Evolutionary conservation across 1,140 invertebrate species (phyloP).

Genomic region (Mesaphorura yosii): DNA sequence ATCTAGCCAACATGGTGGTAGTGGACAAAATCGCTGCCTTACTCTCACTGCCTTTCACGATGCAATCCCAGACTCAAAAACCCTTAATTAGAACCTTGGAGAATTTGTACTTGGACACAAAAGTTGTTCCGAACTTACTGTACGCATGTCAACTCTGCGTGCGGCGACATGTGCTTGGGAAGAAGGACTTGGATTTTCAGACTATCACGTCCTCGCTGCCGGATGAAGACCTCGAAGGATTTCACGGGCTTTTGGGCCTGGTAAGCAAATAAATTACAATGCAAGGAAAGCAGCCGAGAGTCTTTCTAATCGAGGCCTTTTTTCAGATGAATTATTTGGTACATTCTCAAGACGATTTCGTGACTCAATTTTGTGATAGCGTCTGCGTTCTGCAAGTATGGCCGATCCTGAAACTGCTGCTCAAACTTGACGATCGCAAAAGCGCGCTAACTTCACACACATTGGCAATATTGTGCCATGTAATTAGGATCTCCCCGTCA

Average conservation of each 20-base stretch:
- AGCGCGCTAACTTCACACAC: constrained; percentile 50
- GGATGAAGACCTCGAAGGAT: constrained; percentile 20
- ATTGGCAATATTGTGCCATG: constrained; percentile 56
- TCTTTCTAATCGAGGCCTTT: background rate
- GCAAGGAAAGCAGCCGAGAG: background rate
- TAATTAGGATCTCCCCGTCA: constrained; percentile 59
- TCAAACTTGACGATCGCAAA: constrained; percentile 48
- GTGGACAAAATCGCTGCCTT: constrained; percentile 34
- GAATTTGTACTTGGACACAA: constrained; percentile 33
- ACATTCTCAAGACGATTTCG: constrained; percentile 53
- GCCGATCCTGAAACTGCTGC: constrained; percentile 38
- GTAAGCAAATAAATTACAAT: no score
- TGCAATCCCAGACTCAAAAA: constrained; percentile 20
- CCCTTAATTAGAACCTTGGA: constrained; percentile 16
- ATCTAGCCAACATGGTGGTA: constrained; percentile 31
- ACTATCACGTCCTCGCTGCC: constrained; percentile 13
- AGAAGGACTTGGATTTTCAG: constrained; percentile 23
- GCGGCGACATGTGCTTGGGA: constrained; percentile 22
- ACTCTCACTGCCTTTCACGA: constrained; percentile 33
- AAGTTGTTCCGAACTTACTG: constrained; percentile 34
- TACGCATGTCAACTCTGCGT: constrained; percentile 33
- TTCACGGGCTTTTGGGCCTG: constrained; percentile 23
- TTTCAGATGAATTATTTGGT: constrained; percentile 58
- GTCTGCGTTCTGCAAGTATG: constrained; percentile 52
- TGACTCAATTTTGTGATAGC: constrained; percentile 64